Evolutionary conservation across 2,113 vertebrate genomes (phyloP).

Genomic region (Myiopsitta monachus): DNA sequence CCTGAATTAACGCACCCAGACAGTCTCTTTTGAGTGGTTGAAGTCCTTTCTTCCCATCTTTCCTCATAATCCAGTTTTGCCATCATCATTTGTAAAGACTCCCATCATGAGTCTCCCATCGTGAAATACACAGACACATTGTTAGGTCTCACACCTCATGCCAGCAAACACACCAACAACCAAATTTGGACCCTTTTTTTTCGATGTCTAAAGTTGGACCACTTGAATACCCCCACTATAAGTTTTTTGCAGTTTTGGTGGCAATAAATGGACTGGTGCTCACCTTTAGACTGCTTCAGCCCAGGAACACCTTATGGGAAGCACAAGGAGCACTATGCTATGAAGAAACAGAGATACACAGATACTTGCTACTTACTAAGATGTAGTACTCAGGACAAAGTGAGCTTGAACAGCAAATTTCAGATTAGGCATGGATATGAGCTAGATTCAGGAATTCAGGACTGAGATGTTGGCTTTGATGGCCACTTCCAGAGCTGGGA

Average conservation of each 20-base stretch:
- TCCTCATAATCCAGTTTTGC: background rate
- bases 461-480: background rate
- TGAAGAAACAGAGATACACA: background rate
- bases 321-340: background rate
- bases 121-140: background rate
- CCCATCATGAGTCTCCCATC: background rate
- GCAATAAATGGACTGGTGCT: background rate
- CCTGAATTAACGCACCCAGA: background rate
- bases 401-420: background rate
- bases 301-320: background rate
- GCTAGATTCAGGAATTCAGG: background rate
- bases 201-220: background rate
- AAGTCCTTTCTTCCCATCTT: background rate
- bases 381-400: background rate
- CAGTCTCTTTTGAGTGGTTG: background rate
- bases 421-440: background rate
- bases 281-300: background rate
- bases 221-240: background rate
- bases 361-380: background rate
- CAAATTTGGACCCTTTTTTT: background rate
- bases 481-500: background rate
- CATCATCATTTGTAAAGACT: background rate
- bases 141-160: background rate
- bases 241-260: background rate
- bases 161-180: background rate